Base-by-base conservation (phyloP, 2,888 invertebrate genomes). In the Oxyscelio sp. region DNA sequence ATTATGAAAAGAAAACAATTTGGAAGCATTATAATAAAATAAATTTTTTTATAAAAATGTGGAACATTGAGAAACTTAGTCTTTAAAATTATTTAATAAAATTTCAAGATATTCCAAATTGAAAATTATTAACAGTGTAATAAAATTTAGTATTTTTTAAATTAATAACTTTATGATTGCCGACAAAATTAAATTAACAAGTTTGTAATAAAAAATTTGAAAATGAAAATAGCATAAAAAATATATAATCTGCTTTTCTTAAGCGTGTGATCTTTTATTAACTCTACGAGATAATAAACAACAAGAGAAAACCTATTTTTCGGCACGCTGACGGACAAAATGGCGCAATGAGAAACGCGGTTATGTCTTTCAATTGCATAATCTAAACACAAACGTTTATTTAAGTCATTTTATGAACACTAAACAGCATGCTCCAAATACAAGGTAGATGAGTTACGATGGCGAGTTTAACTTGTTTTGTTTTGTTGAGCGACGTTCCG, bases 391-490 rank as follows among this genome's bases (percentile, higher is more conserved):
- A 63, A 56, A 6, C 8, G 74, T 75, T 75, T 75, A 75, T 75
- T 75, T 65, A 74, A 63, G 31, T 54, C 19, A 31, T 63, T 74
- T 74, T 74, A 74, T 74, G 74, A 63, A 54, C 45, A 63, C 74
- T 63, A 54, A 54, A 74, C 52, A 74, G 54, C 63, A 17, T 22
- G 61, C 45, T 74, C 54, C 63, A 43, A 63, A 61, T 63, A 15
- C 54, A 22, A 54, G 15, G 34, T 6, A 17, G 27, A 22, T n/a
- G 15, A 61, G 40, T 52, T 50, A 61, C 31, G 73, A 73, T 21
- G 34, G 27, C 52, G 22, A 45, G 63, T 13, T 43, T 56, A 43
- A 21, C 15, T 27, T 13, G 54, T 68, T 68, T 68, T 43, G 54
- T 54, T 54, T 66, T 17, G 40, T 24, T 2, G 9, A 68, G 43